A percentile compares a stretch with the other conserved stretches of the same genome.
Conservation (phyloP, 2,113 vertebrate species). For the Lagopus leucura region DNA sequence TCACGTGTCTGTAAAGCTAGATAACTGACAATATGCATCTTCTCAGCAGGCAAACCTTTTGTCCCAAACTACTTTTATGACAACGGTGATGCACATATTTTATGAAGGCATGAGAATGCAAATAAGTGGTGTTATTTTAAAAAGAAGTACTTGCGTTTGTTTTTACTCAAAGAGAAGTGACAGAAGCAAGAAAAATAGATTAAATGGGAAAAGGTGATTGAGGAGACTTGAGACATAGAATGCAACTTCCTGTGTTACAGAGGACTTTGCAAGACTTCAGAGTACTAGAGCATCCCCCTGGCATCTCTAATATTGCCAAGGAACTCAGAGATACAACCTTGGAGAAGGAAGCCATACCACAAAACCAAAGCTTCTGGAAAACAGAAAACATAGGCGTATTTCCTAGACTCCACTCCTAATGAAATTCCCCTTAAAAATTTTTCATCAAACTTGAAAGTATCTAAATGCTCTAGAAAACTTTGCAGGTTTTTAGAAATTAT, state of each 20-base stretch:
- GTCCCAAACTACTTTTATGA: neutral
- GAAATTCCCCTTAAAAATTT: neutral
- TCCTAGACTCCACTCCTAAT: neutral
- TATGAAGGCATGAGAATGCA: neutral
- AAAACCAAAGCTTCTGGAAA: neutral
- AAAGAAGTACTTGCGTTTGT: fast-evolving
- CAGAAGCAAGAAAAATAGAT: neutral
- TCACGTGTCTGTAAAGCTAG: neutral
- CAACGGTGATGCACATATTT: neutral
- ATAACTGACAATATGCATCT: slow-evolving; percentile 25
- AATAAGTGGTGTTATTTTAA: neutral
- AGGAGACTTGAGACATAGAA: neutral
- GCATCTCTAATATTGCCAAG: neutral
- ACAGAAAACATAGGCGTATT: neutral
- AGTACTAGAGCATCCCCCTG: neutral
- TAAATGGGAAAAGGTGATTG: neutral
- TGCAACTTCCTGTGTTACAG: neutral
- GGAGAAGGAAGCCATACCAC: neutral
- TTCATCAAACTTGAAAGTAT: neutral
- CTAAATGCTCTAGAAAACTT: neutral
- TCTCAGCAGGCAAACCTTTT: neutral
- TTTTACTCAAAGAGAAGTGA: neutral
- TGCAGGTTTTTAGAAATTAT: neutral
- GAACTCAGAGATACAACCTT: neutral
- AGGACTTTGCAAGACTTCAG: neutral